These are phyloP conservation scores for Scomber japonicus DNA, from an alignment of 2,113 vertebrate genomes.

Conservation along the genomic window DNA sequence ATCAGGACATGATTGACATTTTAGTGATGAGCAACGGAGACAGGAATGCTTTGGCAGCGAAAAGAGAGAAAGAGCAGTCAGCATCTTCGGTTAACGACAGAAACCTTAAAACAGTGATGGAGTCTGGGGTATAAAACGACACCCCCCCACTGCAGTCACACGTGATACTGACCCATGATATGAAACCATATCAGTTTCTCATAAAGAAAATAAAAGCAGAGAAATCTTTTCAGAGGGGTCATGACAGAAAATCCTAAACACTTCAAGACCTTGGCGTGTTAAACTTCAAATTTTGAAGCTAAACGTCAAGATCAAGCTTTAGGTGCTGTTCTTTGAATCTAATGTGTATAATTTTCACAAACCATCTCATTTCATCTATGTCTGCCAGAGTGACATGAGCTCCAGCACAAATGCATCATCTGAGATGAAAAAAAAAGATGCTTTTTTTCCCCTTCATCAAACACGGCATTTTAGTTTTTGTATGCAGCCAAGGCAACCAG, in stretches of 20 bases:
- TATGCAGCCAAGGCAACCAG: conserved; percentile 27
- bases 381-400: not conserved
- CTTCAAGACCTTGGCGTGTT: not conserved
- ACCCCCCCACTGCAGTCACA: conserved; percentile 4
- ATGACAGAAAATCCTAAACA: not conserved
- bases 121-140: conserved; percentile 31
- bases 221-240: not conserved
- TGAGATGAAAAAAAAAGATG: not conserved
- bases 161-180: conserved; percentile 47
- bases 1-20: conserved; percentile 69
- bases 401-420: not conserved
- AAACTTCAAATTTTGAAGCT: not conserved
- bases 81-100: conserved; percentile 66
- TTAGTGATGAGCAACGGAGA: conserved; percentile 66
- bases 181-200: conserved; percentile 12
- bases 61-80: conserved; percentile 67
- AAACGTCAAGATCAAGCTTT: not conserved
- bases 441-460: not conserved
- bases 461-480: not conserved
- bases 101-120: conserved; percentile 32
- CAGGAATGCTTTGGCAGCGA: conserved; percentile 66
- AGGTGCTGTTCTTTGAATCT: not conserved
- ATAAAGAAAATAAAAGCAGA: not conserved
- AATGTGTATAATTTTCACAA: not conserved
- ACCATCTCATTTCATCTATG: not conserved